A percentile compares a stretch with the other conserved stretches of the same genome.
phyloP scores from a whole-genome alignment of 2,888 invertebrate species.

The Drosophila crucigera region DNA sequence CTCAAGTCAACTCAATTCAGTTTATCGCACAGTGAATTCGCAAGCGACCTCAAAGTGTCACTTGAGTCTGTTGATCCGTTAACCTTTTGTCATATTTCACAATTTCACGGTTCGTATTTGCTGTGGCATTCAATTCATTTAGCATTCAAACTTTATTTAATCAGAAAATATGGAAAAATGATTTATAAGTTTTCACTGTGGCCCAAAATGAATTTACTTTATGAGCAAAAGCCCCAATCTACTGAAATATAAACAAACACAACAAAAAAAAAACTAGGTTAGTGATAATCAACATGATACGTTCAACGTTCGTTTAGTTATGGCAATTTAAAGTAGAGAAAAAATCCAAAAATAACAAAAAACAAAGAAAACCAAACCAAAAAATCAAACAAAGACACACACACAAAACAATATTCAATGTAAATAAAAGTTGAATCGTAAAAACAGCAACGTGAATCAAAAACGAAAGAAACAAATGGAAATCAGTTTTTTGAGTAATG shows the following conservation, averaged over 20 bases:
- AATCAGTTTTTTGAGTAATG: constrained; percentile 48
- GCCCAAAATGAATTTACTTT: constrained; percentile 74
- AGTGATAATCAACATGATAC: constrained; percentile 77
- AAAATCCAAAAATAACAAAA: background rate
- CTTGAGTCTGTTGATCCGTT: constrained; percentile 15
- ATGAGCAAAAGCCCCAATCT: constrained; percentile 33
- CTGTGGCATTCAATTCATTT: constrained; percentile 44
- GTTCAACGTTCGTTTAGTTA: constrained; percentile 79
- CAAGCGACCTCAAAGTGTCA: constrained; percentile 11
- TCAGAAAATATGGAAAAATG: constrained; percentile 53
- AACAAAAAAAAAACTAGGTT: constrained; percentile 56
- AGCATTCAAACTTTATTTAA: constrained; percentile 48
- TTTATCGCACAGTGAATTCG: constrained; percentile 1
- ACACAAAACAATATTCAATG: constrained; percentile 56
- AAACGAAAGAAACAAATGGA: constrained; percentile 15
- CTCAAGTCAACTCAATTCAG: background rate
- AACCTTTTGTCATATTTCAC: constrained; percentile 29
- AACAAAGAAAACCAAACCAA: constrained; percentile 1
- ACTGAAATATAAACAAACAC: constrained; percentile 10
- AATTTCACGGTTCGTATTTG: constrained; percentile 10
- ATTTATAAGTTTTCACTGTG: constrained; percentile 52
- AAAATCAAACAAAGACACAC: constrained; percentile 18
- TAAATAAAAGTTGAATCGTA: constrained; percentile 59
- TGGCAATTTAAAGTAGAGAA: constrained; percentile 58
- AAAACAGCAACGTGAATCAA: constrained; percentile 1